Base-by-base conservation (phyloP, 2,797 vertebrate genomes). In the Myiotriccus ornatus region DNA sequence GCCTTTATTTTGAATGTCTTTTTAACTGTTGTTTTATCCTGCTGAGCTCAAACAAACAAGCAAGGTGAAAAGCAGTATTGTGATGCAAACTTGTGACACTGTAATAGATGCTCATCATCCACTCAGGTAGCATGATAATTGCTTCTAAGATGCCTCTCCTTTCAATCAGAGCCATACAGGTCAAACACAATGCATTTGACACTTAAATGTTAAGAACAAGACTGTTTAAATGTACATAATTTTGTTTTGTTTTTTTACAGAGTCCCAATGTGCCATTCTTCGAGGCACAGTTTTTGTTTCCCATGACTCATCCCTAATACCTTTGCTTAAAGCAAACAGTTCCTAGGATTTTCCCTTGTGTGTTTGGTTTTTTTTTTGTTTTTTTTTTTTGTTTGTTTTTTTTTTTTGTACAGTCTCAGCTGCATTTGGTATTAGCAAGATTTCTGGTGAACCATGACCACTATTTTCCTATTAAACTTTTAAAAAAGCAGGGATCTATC, bases 101-200 rank as follows among this genome's bases (percentile, higher is more conserved):
- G 57, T 55, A 87, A 84, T 74, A 75, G 81, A 70, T 52, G 91
- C 59, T 84, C 67, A 67, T 86, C 28, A 35, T 43, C 81, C 35
- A 19, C 80, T 93, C 68, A 30, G 39, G 83, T 47, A 59, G 57
- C 35, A 30, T 21, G 41, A 17, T 81, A 89, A 89, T 75, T 59
- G 59, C 39, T 64, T 91, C 93, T 73, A 81, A 78, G 90, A 73
- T 85, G 71, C 85, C 23, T 0, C 87, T 95, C 84, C 92, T 89
- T 94, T 57, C 64, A 59, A 32, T 92, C 90, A 59, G 49, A 91
- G 68, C 21, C n/a, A 4, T 50, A 68, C 91, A 86, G 78, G 73
- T 67, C 89, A 85, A 32, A 32, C 79, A 52, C 70, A 47, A 84
- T 25, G 69, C 62, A 55, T 39, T 80, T 68, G 63, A 43, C 46